phyloP scores from a whole-genome alignment of 2,888 invertebrate species.

The Lasioglossum zephyrum region DNA sequence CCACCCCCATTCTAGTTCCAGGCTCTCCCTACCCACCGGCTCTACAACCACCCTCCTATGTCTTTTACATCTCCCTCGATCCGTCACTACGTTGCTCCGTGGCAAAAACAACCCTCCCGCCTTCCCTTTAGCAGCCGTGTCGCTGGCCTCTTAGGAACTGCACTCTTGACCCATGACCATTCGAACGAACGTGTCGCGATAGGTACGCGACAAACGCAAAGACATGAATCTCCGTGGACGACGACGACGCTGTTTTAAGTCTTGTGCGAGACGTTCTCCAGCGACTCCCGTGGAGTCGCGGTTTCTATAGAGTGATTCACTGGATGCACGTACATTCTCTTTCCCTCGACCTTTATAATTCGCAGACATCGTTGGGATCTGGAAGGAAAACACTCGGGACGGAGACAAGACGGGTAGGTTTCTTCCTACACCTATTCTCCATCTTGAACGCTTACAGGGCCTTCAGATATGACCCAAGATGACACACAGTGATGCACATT shows the following conservation, averaged over 20 bases:
- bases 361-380: not conserved
- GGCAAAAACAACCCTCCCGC: conserved; percentile 66
- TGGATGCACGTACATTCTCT: not conserved
- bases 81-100: conserved; percentile 62
- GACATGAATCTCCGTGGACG: not conserved
- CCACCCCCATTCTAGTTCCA: conserved; percentile 42
- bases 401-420: not conserved
- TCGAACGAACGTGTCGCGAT: not conserved
- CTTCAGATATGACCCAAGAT: not conserved
- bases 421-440: not conserved
- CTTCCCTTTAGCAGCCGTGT: conserved; percentile 30
- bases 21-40: conserved; percentile 23
- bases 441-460: not conserved
- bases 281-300: not conserved
- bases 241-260: not conserved
- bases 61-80: conserved; percentile 28
- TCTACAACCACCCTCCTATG: conserved; percentile 9
- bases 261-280: not conserved
- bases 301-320: not conserved
- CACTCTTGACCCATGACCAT: conserved; percentile 21
- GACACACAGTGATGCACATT: not conserved
- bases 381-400: no score
- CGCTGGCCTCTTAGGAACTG: conserved; percentile 24
- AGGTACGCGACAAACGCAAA: not conserved
- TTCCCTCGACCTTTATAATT: not conserved